A percentile compares a stretch with the other conserved stretches of the same genome.
These are phyloP conservation scores for Ephialtes manifestator DNA, from an alignment of 2,888 invertebrate species.

Conservation along the genomic window DNA sequence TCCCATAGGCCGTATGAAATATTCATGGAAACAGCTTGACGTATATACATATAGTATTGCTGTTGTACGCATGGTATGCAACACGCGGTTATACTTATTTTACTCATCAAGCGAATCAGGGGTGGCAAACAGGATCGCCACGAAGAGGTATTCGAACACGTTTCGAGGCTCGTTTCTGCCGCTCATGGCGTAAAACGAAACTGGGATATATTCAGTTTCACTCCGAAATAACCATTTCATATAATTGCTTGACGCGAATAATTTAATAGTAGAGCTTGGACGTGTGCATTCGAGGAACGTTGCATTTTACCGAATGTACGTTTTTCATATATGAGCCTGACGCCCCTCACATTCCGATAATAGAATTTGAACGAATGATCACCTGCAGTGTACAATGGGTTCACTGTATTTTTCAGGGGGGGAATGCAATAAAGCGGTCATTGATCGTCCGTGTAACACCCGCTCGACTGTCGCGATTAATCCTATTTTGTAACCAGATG, in stretches of 20 bases:
- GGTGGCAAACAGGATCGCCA: neutral
- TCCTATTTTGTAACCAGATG: conserved; percentile 50
- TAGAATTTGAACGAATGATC: conserved; percentile 78
- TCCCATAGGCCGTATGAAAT: conserved; percentile 63
- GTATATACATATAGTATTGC: neutral
- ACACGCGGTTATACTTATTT: conserved; percentile 46
- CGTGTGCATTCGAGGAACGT: conserved; percentile 57
- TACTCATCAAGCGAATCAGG: conserved; percentile 1
- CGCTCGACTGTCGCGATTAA: conserved; percentile 59
- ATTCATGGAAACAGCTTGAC: conserved; percentile 52
- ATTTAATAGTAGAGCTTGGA: conserved; percentile 75
- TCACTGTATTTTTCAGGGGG: conserved; percentile 49
- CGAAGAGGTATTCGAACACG: neutral
- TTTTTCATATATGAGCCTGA: conserved; percentile 66
- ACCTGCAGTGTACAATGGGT: conserved; percentile 28
- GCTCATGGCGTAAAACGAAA: conserved; percentile 42
- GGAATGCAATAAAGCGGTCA: conserved; percentile 74
- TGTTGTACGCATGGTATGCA: neutral
- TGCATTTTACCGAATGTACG: conserved; percentile 67
- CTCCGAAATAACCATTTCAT: conserved; percentile 68
- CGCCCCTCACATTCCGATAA: conserved; percentile 67
- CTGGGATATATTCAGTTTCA: conserved; percentile 47
- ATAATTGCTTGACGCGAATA: conserved; percentile 75
- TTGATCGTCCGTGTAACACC: conserved; percentile 65
- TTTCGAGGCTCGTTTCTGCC: conserved; percentile 17